phyloP scores from a whole-genome alignment of 2,888 invertebrate species.

The Drosophila neutralis region DNA sequence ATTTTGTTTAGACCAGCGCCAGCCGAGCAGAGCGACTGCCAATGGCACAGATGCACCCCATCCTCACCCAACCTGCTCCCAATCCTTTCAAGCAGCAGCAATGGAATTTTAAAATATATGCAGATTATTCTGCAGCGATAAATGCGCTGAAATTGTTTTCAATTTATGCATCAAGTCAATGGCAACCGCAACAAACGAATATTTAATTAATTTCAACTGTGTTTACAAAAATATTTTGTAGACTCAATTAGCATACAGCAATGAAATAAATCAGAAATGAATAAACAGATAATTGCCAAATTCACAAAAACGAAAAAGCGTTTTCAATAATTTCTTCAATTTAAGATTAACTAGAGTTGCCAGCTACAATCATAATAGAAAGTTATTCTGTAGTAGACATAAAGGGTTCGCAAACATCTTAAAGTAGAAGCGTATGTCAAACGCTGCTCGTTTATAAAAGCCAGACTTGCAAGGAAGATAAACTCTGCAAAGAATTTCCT shows the following conservation, averaged over 20 bases:
- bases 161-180: constrained; percentile 31
- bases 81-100: constrained; percentile 8
- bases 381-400: neutral
- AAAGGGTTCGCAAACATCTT: neutral
- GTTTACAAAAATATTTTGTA: neutral
- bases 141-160: constrained; percentile 33
- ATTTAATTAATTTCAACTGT: constrained; percentile 17
- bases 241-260: constrained; percentile 8
- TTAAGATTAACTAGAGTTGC: neutral
- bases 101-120: constrained; percentile 29
- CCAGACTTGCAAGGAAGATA: neutral
- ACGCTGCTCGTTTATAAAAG: neutral
- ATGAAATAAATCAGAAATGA: neutral
- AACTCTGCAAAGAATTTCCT: neutral
- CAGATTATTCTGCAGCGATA: constrained; percentile 48
- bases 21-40: constrained; percentile 61
- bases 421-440: neutral
- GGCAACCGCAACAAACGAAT: constrained; percentile 15
- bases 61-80: constrained; percentile 1
- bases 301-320: neutral
- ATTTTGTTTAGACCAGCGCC: constrained; percentile 59
- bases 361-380: neutral
- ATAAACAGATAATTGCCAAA: neutral
- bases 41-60: constrained; percentile 38
- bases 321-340: neutral